Evolutionary conservation across 2,888 invertebrate genomes (phyloP).

Genomic region (Stenchaetothrips biformis): DNA sequence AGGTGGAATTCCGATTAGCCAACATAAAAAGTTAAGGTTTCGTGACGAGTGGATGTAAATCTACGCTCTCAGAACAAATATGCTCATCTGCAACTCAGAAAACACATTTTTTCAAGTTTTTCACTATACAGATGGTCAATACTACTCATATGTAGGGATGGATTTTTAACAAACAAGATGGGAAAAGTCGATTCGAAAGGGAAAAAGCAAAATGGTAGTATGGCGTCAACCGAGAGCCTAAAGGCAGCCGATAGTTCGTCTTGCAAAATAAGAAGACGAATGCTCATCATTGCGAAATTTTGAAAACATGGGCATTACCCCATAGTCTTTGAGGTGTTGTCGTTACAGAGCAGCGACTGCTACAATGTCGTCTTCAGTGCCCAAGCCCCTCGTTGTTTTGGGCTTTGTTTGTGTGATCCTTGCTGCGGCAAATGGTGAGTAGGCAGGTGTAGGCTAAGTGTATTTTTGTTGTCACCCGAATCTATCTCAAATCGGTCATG

Average conservation of each 20-base stretch:
- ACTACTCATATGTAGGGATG: too few relatives aligned
- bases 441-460: slow-evolving; percentile 18
- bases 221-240: background rate
- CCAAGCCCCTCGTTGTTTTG: background rate
- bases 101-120: too few relatives aligned
- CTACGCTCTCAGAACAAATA: too few relatives aligned
- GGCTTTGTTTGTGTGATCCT: background rate
- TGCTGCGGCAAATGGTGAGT: slow-evolving; percentile 12
- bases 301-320: background rate
- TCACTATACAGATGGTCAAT: too few relatives aligned
- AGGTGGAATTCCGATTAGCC: background rate
- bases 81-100: too few relatives aligned
- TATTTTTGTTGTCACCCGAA: background rate
- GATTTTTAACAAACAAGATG: too few relatives aligned
- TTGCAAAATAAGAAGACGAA: background rate
- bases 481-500: background rate
- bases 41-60: too few relatives aligned
- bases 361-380: background rate
- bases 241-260: background rate
- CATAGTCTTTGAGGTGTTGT: background rate
- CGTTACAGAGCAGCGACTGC: background rate
- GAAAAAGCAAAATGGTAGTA: background rate
- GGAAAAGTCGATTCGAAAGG: background rate
- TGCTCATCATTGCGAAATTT: background rate
- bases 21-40: background rate